Base-by-base conservation (phyloP, 37 sponge, comb jelly and placozoan genomes). In the Chondrilla cf. caribensis region DNA sequence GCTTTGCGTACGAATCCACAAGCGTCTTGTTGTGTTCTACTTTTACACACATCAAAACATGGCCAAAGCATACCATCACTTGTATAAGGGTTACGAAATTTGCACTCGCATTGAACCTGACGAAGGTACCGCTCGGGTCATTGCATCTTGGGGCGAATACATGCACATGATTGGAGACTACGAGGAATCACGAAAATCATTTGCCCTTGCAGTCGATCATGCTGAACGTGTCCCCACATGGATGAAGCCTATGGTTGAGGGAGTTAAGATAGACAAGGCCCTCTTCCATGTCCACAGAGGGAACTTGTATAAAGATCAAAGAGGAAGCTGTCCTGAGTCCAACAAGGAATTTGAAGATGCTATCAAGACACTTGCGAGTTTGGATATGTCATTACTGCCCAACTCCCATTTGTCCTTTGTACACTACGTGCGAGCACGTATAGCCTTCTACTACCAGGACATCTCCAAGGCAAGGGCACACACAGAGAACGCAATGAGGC, bases 111-210 rank as follows among this genome's bases (percentile, higher is more conserved):
- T 67, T 3, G 68, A 67, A 32, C 68, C 68, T 4, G 68, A 67
- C 29, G 68, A 67, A 33, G 68, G 68, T 3, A 33, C 68, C 33
- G 68, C 33, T 33, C 31, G 68, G 17, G 32, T 67, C 17, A 7
- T 67, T 17, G 1, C 15, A 4, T 67, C 32, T 18, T 67, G 68
- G 68, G 68, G 68, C 1, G 68, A 67, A 4, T 67, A 67, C 68
- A 67, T 67, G 68, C 68, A 67, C 68, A 67, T 67, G 1, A 17
- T 67, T n/a, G 68, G 68, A 67, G 68, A 67, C 68, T 33, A 33
- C 1, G 68, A 67, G 35, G 68, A 67, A 67, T 67, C 68, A 17
- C 68, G 68, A 3, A 67, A 29, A 4, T 26, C 68, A 17, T 67
- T 67, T 29, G 4, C 68, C 2, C 32, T 28, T 2, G 68, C 68